These are phyloP conservation scores for Paradisaea rubra DNA, from an alignment of 2,113 vertebrate genomes.

Conservation along the genomic window DNA sequence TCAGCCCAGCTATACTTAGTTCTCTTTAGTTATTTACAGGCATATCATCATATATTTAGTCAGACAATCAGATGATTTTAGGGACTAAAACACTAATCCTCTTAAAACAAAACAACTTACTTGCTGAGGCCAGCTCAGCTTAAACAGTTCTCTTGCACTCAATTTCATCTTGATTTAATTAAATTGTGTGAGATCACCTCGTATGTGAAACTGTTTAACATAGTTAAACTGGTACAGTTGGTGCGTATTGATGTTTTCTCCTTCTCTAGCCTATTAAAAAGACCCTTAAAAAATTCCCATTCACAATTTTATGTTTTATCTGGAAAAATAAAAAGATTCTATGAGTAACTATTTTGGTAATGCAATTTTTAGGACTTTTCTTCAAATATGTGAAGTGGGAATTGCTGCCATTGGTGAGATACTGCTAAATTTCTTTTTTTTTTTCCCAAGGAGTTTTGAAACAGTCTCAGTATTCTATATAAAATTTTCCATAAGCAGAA, in stretches of 20 bases:
- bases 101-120: conserved; percentile 15
- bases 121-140: background rate
- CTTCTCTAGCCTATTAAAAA: background rate
- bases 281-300: background rate
- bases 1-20: background rate
- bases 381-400: background rate
- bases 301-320: background rate
- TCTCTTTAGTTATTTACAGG: background rate
- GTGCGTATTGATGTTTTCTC: background rate
- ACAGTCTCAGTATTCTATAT: background rate
- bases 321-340: background rate
- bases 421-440: background rate
- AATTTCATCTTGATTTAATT: conserved; percentile 47
- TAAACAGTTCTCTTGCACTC: background rate
- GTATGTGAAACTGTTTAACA: background rate
- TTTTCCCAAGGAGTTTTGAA: background rate
- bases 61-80: background rate
- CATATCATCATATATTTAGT: conserved; percentile 23
- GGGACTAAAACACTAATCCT: conserved; percentile 15
- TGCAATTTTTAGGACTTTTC: background rate
- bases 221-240: background rate
- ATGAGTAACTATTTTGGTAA: background rate
- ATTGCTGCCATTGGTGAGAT: background rate
- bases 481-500: background rate
- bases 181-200: background rate